These are phyloP conservation scores for Aquatica leii DNA, from an alignment of 2,888 invertebrate species.

Conservation along the genomic window DNA sequence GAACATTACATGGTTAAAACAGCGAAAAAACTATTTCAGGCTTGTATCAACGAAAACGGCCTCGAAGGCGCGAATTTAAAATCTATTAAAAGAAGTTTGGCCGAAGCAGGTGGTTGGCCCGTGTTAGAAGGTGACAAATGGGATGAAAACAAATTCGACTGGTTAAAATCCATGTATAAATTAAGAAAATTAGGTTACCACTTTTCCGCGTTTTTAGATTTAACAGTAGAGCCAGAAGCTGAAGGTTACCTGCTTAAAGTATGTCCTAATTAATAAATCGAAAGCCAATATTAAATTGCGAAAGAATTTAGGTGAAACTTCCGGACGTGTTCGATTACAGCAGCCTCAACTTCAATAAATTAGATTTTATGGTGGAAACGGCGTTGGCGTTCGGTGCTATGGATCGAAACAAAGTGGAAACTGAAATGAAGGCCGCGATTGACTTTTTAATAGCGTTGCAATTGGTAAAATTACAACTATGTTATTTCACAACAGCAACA, in stretches of 20 bases:
- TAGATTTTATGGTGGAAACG: constrained; percentile 15
- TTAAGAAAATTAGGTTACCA: constrained; percentile 53
- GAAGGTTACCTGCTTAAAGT: constrained; percentile 12
- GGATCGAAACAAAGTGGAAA: background rate
- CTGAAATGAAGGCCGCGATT: background rate
- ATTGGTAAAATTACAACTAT: background rate
- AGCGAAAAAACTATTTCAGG: constrained; percentile 3
- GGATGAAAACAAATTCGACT: constrained; percentile 57
- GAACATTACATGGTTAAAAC: constrained; percentile 6
- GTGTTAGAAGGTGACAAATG: constrained; percentile 61
- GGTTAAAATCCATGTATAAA: constrained; percentile 51
- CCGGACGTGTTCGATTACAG: constrained; percentile 12
- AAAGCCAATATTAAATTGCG: constrained; percentile 11
- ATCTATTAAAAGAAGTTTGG: background rate
- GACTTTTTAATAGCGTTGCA: background rate
- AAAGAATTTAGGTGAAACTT: constrained; percentile 5
- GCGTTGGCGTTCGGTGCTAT: constrained; percentile 8
- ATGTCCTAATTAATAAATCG: background rate
- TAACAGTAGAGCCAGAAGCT: constrained; percentile 13
- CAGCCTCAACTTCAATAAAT: background rate
- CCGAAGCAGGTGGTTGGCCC: constrained; percentile 66
- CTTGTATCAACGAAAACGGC: constrained; percentile 11
- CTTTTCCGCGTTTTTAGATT: constrained; percentile 52
- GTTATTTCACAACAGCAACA: background rate
- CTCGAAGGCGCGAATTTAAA: background rate